Percentiles rank a stretch among this genome's conserved stretches.
These are phyloP conservation scores for Hafferia zeledoni DNA, from an alignment of 2,797 vertebrate species.

Conservation along the genomic window DNA sequence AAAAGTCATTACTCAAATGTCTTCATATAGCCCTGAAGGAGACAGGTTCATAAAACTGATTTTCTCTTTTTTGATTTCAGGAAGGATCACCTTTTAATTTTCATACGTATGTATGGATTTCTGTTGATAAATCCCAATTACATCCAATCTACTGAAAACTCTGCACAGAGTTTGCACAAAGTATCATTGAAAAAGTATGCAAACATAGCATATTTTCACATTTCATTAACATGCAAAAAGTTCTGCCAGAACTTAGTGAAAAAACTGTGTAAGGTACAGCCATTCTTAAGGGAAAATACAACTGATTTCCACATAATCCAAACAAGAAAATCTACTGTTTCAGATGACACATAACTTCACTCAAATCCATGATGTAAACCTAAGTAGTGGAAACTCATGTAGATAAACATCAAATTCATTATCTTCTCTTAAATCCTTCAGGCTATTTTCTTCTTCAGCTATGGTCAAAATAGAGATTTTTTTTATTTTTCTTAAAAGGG, in stretches of 20 bases:
- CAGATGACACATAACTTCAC: not conserved
- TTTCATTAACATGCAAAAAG: not conserved
- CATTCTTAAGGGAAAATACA: not conserved
- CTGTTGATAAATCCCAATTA: not conserved
- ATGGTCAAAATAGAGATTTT: not conserved
- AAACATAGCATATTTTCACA: not conserved
- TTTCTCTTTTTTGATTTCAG: not conserved
- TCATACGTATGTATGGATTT: not conserved
- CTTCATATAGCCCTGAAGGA: not conserved
- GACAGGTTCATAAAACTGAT: not conserved
- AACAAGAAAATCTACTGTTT: not conserved
- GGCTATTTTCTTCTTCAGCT: not conserved
- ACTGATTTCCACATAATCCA: not conserved
- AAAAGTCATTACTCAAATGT: not conserved
- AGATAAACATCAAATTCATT: not conserved
- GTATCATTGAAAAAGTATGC: not conserved
- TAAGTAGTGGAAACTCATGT: not conserved
- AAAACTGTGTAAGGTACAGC: not conserved
- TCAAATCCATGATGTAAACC: not conserved
- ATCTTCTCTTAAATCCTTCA: not conserved
- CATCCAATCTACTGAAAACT: not conserved
- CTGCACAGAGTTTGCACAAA: not conserved
- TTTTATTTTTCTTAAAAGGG: not conserved
- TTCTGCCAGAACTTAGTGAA: not conserved
- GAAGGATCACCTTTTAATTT: not conserved